A percentile compares a stretch with the other conserved stretches of the same genome.
Evolutionary conservation across 2,113 vertebrate species (phyloP).

Genomic region (Cygnus buccinator): DNA sequence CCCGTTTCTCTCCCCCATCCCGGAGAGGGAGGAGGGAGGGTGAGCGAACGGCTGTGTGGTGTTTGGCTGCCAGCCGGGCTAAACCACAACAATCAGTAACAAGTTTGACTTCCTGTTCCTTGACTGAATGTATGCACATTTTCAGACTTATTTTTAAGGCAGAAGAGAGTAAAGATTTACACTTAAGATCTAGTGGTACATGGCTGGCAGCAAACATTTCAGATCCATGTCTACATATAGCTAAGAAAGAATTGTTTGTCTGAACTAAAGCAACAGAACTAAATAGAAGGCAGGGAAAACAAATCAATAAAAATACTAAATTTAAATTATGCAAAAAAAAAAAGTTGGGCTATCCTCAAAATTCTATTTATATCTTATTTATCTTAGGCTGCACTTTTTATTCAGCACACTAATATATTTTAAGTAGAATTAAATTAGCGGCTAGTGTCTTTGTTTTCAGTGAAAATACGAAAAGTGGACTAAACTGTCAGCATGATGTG

Average conservation of each 20-base stretch:
- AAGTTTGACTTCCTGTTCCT: not conserved
- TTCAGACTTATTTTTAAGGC: not conserved
- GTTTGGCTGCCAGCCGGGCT: too few relatives aligned
- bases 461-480: not conserved
- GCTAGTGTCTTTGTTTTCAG: slow-evolving; percentile 3
- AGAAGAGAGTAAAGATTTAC: not conserved
- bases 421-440: slow-evolving; percentile 30
- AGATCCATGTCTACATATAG: slow-evolving; percentile 35
- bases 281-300: not conserved
- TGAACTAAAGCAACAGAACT: slow-evolving; percentile 32
- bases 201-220: slow-evolving; percentile 30
- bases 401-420: slow-evolving; percentile 35
- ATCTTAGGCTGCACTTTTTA: not conserved
- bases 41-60: too few relatives aligned
- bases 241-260: slow-evolving; percentile 36
- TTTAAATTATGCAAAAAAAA: not conserved
- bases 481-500: not conserved
- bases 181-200: not conserved
- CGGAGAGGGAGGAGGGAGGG: too few relatives aligned
- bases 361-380: slow-evolving; percentile 56
- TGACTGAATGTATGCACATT: fast-evolving
- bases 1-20: too few relatives aligned
- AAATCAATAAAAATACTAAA: slow-evolving; percentile 36
- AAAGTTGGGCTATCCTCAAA: slow-evolving; percentile 27
- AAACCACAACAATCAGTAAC: not conserved